Percentiles rank a stretch among this genome's conserved stretches.
phyloP scores from a whole-genome alignment of 2,888 invertebrate species.

The Idaea dimidiata region DNA sequence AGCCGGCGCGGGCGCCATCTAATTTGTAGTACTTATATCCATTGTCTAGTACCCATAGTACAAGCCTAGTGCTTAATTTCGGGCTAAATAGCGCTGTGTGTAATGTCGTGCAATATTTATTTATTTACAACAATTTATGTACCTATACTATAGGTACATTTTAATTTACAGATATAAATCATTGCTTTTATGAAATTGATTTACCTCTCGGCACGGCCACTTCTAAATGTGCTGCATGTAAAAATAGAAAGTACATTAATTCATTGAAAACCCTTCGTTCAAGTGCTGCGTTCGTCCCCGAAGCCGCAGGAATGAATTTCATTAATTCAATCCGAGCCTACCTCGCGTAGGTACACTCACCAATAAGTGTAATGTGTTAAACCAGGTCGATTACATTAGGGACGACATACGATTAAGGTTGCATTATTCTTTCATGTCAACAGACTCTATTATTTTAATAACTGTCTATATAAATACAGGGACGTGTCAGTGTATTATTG shows the following conservation, averaged over 20 bases:
- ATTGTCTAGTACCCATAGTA: too few relatives aligned
- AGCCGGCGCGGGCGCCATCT: too few relatives aligned
- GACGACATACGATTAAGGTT: neutral
- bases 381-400: constrained; percentile 13
- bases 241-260: constrained; percentile 7
- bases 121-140: neutral
- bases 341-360: constrained; percentile 17
- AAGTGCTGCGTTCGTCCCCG: neutral
- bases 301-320: constrained; percentile 19
- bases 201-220: constrained; percentile 26
- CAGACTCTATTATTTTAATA: constrained; percentile 13
- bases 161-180: neutral
- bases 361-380: constrained; percentile 20
- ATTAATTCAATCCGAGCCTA: constrained; percentile 7
- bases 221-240: constrained; percentile 25
- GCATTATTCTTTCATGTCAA: neutral
- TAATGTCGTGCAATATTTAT: too few relatives aligned
- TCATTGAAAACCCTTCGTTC: neutral
- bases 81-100: too few relatives aligned
- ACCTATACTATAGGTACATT: neutral
- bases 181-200: neutral
- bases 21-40: too few relatives aligned
- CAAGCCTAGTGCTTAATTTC: too few relatives aligned
- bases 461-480: neutral
- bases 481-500: too few relatives aligned